Evolutionary conservation across 1,140 invertebrate species (phyloP).

Genomic region (Zophobas morio): DNA sequence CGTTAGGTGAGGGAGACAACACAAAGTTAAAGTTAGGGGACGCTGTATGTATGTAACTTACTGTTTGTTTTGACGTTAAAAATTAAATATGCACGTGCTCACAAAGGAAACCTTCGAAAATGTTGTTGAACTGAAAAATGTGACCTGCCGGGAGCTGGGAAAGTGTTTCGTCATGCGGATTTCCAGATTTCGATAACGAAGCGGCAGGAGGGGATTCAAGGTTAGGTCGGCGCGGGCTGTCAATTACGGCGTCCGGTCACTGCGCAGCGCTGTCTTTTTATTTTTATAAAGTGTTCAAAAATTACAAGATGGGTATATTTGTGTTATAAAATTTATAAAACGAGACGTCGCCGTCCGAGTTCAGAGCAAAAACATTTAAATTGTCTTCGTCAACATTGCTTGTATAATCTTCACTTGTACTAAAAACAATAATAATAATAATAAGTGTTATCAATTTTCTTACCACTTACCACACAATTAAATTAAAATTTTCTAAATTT

Average conservation of each 20-base stretch:
- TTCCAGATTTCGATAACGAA: neutral
- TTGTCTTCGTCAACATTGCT: neutral
- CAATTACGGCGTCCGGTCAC: no score
- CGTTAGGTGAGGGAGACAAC: neutral
- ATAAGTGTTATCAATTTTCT: neutral
- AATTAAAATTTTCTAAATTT: slow-evolving; percentile 1
- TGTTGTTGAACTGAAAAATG: slow-evolving; percentile 15
- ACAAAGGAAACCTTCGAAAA: slow-evolving; percentile 24
- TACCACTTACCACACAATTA: neutral
- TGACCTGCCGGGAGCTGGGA: neutral
- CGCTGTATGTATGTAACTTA: neutral
- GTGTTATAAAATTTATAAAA: slow-evolving; percentile 11
- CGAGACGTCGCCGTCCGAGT: slow-evolving; percentile 1
- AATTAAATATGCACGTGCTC: slow-evolving; percentile 25
- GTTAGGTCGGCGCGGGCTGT: no score
- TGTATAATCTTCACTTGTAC: neutral
- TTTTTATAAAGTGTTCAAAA: neutral
- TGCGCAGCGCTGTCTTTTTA: no score
- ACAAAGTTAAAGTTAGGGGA: neutral
- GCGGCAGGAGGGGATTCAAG: no score
- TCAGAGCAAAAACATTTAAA: neutral
- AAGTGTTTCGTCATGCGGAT: neutral
- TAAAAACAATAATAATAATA: neutral
- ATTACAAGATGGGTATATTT: neutral
- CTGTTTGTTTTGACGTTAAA: slow-evolving; percentile 13